Conservation (phyloP, 2,888 invertebrate species). For the Marasmarcha lunaedactyla region DNA sequence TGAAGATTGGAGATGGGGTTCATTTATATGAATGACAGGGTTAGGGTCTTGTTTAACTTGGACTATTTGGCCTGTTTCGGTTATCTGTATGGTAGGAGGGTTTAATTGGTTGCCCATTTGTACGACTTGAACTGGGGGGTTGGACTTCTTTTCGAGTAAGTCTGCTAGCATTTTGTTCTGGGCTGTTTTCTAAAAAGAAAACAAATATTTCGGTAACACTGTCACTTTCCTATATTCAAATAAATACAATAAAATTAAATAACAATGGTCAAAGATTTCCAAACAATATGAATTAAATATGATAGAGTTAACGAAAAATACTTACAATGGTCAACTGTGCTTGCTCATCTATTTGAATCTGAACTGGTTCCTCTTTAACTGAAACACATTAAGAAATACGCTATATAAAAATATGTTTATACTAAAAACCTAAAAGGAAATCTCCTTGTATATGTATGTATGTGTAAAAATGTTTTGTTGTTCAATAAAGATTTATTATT, state of each 20-base stretch:
- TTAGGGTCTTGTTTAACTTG: constrained; percentile 48
- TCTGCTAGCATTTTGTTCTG: constrained; percentile 86
- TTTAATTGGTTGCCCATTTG: constrained; percentile 55
- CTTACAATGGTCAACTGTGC: constrained; percentile 53
- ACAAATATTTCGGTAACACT: no score
- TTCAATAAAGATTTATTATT: no score
- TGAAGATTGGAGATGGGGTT: constrained; percentile 24
- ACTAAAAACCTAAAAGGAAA: no score
- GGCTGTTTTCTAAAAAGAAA: constrained; percentile 47
- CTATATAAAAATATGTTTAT: no score
- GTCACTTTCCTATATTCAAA: no score
- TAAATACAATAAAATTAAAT: no score
- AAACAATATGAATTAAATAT: no score
- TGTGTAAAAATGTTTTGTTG: no score
- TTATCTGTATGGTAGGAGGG: constrained; percentile 60
- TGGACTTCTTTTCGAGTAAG: constrained; percentile 81
- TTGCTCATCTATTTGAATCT: constrained; percentile 59
- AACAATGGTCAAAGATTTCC: no score
- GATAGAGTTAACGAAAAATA: constrained; percentile 14
- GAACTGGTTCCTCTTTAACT: constrained; percentile 55
- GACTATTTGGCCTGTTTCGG: constrained; percentile 58
- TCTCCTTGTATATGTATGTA: no score
- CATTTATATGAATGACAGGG: constrained; percentile 45
- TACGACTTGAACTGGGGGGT: constrained; percentile 62
- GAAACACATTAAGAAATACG: constrained; percentile 19